Conservation (phyloP, 2,113 vertebrate genomes). For the Onychorhynchus coronatus region DNA sequence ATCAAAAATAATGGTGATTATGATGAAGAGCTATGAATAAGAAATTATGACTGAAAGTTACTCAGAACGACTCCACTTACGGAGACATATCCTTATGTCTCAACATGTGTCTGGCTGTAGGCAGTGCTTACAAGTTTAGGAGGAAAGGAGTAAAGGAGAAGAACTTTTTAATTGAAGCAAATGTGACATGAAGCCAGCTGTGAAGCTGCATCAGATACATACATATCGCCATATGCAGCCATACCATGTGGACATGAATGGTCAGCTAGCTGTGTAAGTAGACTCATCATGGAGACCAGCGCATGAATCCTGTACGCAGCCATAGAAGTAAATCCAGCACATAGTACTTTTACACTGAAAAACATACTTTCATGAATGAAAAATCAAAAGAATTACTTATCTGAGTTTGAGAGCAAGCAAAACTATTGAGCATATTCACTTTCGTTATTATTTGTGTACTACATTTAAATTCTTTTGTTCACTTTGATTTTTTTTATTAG, state of each 20-base stretch:
- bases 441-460: not conserved
- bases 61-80: not conserved
- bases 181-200: not conserved
- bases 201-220: not conserved
- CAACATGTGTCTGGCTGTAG: not conserved
- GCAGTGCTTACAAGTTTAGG: not conserved
- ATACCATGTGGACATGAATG: not conserved
- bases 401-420: not conserved
- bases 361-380: not conserved
- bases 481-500: not conserved
- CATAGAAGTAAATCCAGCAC: not conserved
- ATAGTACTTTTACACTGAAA: not conserved
- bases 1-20: not conserved
- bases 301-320: not conserved
- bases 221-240: not conserved
- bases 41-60: not conserved
- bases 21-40: not conserved
- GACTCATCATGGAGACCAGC: not conserved
- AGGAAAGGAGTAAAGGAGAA: not conserved
- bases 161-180: not conserved
- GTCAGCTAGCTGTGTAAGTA: not conserved
- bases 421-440: not conserved
- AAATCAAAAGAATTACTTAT: not conserved
- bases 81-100: not conserved
- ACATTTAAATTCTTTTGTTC: not conserved